Evolutionary conservation across 92 coral and sea anemone species (phyloP).

Genomic region (Zoanthus gigantus): DNA sequence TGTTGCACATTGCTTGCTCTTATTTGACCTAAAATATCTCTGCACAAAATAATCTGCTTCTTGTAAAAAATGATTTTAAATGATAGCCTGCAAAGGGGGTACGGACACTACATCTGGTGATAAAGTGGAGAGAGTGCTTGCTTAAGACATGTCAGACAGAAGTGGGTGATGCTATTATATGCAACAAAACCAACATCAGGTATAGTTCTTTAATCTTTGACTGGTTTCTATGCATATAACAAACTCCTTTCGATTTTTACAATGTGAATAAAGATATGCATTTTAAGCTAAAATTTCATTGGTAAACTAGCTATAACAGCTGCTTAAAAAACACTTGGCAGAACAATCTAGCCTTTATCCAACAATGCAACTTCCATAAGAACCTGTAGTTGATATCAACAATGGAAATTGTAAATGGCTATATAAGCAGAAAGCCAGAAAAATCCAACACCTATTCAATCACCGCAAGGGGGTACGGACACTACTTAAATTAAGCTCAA

Average conservation of each 20-base stretch:
- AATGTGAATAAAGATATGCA: slow-evolving; percentile 18
- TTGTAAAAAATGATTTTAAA: slow-evolving; percentile 12
- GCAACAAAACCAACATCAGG: slow-evolving; percentile 4
- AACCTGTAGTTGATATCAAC: not conserved
- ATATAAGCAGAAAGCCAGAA: not conserved
- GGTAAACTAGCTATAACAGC: slow-evolving; percentile 17
- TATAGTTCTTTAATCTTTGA: slow-evolving; percentile 20
- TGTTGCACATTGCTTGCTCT: slow-evolving; percentile 19
- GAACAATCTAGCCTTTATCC: slow-evolving; percentile 10
- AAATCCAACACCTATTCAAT: not conserved
- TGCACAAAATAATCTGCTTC: slow-evolving; percentile 9
- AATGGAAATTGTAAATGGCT: not conserved
- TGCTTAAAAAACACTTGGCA: slow-evolving; percentile 22
- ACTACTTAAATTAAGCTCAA: not conserved
- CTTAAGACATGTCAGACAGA: slow-evolving; percentile 10
- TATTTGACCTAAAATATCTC: slow-evolving; percentile 13
- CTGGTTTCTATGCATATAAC: not conserved
- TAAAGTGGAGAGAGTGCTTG: slow-evolving; percentile 11
- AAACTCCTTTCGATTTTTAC: slow-evolving; percentile 4
- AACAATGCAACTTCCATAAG: not conserved
- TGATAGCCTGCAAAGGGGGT: slow-evolving; percentile 13
- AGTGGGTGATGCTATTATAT: not conserved
- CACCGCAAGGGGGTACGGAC: not conserved
- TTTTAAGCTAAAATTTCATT: slow-evolving; percentile 10
- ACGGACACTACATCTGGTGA: slow-evolving; percentile 3